Evolutionary conservation across 2,888 invertebrate species (phyloP).

Genomic region (Liodrosophila aerea): DNA sequence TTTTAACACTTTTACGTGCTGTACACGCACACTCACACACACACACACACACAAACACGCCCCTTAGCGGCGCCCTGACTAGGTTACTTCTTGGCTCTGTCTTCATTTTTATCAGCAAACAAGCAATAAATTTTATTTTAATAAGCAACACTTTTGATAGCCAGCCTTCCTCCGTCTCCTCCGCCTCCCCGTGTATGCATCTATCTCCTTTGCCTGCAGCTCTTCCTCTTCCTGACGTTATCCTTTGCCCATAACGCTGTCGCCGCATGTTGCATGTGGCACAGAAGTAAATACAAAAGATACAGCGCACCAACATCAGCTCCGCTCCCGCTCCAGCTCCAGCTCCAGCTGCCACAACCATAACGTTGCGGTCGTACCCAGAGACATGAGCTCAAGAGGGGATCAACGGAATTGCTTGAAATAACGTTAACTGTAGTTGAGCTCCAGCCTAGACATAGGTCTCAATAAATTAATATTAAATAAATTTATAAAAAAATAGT

Average conservation of each 20-base stretch:
- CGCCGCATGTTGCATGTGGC: slow-evolving; percentile 45
- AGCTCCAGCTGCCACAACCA: slow-evolving; percentile 36
- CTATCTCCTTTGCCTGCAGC: background rate
- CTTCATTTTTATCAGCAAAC: slow-evolving; percentile 75
- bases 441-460: no score
- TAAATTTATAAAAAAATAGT: no score
- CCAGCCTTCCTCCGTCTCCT: slow-evolving; percentile 16
- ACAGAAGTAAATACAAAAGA: slow-evolving; percentile 73
- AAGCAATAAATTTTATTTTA: slow-evolving; percentile 78
- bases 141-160: slow-evolving; percentile 78
- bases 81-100: slow-evolving; percentile 29
- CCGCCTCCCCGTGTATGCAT: background rate
- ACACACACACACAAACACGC: no score
- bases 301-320: slow-evolving; percentile 51
- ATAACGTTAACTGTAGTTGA: no score
- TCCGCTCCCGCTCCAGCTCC: slow-evolving; percentile 6
- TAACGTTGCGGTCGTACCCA: slow-evolving; percentile 42
- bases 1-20: slow-evolving; percentile 71
- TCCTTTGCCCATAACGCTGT: slow-evolving; percentile 28
- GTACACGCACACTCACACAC: slow-evolving; percentile 20
- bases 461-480: no score
- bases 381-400: slow-evolving; percentile 32
- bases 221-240: slow-evolving; percentile 6
- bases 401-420: background rate
- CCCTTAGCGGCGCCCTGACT: slow-evolving; percentile 3